Conservation (phyloP, 1,140 invertebrate genomes). For the Olivierus martensii region DNA sequence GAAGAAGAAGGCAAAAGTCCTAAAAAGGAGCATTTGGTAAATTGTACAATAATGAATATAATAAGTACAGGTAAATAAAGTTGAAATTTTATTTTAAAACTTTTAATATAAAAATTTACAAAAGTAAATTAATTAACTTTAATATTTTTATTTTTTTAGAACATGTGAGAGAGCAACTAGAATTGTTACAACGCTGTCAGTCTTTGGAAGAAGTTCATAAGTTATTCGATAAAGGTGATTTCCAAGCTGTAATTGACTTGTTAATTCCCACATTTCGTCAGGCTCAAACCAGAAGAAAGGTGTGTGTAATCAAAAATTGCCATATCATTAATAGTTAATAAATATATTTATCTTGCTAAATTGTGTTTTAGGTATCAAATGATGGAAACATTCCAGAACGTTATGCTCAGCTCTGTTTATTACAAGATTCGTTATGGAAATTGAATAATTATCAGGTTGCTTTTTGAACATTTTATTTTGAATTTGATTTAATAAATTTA, state of each 20-base stretch:
- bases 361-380: no score
- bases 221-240: conserved; percentile 27
- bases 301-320: neutral
- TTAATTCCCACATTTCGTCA: conserved; percentile 26
- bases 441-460: conserved; percentile 30
- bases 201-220: conserved; percentile 32
- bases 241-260: conserved; percentile 29
- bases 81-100: no score
- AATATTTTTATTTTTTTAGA: neutral
- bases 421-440: conserved; percentile 56
- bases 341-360: neutral
- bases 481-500: conserved; percentile 2
- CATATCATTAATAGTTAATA: neutral
- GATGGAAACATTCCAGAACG: conserved; percentile 31
- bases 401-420: conserved; percentile 41
- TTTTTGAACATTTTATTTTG: neutral
- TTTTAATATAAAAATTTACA: no score
- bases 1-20: no score
- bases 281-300: conserved; percentile 12
- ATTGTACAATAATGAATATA: neutral
- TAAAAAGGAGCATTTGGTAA: no score
- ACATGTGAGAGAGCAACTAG: conserved; percentile 24
- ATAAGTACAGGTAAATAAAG: neutral
- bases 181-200: conserved; percentile 29
- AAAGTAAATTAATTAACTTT: no score